A percentile compares a stretch with the other conserved stretches of the same genome.
phyloP scores from a whole-genome alignment of 2,113 vertebrate species.

The Pseudopipra pipra region DNA sequence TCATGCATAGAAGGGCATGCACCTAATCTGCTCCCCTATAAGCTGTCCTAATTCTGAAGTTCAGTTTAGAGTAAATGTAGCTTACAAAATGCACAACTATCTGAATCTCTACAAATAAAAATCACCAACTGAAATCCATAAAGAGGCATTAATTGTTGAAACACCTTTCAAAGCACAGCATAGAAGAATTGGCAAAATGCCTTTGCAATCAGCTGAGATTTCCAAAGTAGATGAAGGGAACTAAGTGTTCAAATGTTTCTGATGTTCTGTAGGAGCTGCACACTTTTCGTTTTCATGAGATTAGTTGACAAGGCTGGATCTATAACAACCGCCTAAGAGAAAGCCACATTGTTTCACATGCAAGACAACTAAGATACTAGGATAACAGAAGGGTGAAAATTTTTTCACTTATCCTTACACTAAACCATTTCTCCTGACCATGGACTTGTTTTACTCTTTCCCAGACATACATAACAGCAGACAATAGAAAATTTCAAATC shows the following conservation, averaged over 20 bases:
- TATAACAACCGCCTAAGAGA: neutral
- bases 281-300: neutral
- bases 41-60: neutral
- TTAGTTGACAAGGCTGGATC: neutral
- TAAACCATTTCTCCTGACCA: neutral
- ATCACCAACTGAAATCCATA: neutral
- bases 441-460: neutral
- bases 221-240: neutral
- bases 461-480: neutral
- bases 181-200: neutral
- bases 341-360: neutral
- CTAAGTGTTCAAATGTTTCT: neutral
- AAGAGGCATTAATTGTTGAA: neutral
- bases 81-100: neutral
- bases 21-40: neutral
- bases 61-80: neutral
- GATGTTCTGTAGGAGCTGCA: neutral
- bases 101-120: neutral
- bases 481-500: neutral
- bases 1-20: neutral
- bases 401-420: neutral
- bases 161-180: accelerated
- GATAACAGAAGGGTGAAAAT: neutral
- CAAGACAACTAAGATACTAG: neutral
- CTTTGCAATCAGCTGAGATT: neutral